Percentiles rank a stretch among this genome's conserved stretches.
phyloP scores from a whole-genome alignment of 2,113 vertebrate species.

The Micronycteris hirsuta region DNA sequence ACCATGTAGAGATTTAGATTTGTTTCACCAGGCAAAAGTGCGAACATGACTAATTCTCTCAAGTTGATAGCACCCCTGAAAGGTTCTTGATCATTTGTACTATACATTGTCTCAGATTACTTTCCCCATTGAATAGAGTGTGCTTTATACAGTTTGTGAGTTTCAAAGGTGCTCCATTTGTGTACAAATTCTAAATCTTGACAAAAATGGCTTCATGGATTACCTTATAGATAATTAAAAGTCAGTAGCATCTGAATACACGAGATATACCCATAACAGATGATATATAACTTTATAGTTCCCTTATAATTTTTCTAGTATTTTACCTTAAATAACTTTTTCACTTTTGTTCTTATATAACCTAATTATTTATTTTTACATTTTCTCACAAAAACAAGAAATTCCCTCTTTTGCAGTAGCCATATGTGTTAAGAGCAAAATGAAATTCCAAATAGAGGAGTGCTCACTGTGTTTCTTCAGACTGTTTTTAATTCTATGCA shows the following conservation, averaged over 20 bases:
- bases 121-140: constrained; percentile 6
- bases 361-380: not conserved
- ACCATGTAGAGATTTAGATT: not conserved
- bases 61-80: constrained; percentile 25
- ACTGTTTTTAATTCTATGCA: constrained; percentile 48
- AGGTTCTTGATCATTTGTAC: constrained; percentile 16
- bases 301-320: not conserved
- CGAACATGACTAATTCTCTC: constrained; percentile 21
- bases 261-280: not conserved
- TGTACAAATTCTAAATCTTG: constrained; percentile 66
- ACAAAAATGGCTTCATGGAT: constrained; percentile 38
- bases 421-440: not conserved
- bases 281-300: not conserved
- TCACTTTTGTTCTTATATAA: not conserved
- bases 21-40: constrained; percentile 42
- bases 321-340: constrained; percentile 27
- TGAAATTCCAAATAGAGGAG: not conserved
- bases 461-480: not conserved
- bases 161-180: constrained; percentile 29
- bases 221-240: constrained; percentile 10
- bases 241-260: not conserved
- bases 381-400: not conserved
- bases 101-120: not conserved
- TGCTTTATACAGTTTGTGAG: not conserved
- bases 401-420: not conserved